Base-by-base conservation (phyloP, 2,797 vertebrate genomes). In the Gymnothorax reevesii region DNA sequence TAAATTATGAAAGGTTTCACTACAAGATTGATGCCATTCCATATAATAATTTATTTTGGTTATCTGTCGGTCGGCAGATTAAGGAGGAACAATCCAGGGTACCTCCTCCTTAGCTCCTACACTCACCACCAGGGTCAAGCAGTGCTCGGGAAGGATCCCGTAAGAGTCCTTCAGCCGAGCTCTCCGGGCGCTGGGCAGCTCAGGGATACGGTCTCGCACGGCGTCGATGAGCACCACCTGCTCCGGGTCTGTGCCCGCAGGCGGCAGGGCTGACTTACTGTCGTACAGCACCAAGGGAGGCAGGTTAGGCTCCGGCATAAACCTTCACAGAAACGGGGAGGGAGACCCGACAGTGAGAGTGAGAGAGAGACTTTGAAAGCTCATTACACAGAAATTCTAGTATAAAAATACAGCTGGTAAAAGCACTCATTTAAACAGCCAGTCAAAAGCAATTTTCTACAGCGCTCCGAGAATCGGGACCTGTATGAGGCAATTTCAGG, bases 231-330 rank as follows among this genome's bases (percentile, higher is more conserved):
- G 94, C 91, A 99, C 95, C 83, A 95, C 96, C 92, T 97, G 96
- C 90, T 95, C 89, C 0, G 94, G 88, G 89, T 95, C 96, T 57
- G 90, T 17, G 57, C 94, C 94, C 83, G 92, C 9, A 20, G 97
- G 97, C 88, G 95, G 86, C 1, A 97, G 97, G 85, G 96, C 94
- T 75, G 94, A 94, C 12, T 93, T 90, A 6, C 94, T 84, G 88
- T 97, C 96, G 0, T 97, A 98, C 84, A 99, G 95, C 84, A 97
- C 94, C 92, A 99, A 91, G 57, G 98, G 98, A 17, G 98, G 98
- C 91, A 99, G 96, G 93, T 99, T 99, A 90, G 98, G 98, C 91
- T 99, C 99, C 0, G 99, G 98, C 97, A 99, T 99, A 84, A 99
- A 99, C 92, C 99, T 99, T 89, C 57, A 64, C 54, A 85, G 80